Percentiles rank a stretch among this genome's conserved stretches.
Conservation (phyloP, 2,888 invertebrate genomes). For the Danaus chrysippus region DNA sequence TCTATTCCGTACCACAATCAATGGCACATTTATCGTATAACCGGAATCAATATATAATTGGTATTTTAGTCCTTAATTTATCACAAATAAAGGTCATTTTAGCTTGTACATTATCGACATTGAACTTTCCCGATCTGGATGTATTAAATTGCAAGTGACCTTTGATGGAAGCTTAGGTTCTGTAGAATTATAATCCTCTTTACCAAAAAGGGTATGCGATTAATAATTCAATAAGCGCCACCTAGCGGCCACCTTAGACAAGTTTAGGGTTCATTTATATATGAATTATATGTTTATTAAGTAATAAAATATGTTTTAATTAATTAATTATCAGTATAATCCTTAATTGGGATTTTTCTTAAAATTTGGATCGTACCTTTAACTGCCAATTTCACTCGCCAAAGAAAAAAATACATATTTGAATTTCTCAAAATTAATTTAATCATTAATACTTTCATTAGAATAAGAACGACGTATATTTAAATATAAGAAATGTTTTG, state of each 20-base stretch:
- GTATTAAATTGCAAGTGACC: constrained; percentile 15
- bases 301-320: neutral
- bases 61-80: neutral
- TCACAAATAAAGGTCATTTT: neutral
- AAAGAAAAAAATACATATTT: too few relatives aligned
- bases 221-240: constrained; percentile 27
- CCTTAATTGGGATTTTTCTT: too few relatives aligned
- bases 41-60: neutral
- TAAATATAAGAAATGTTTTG: too few relatives aligned
- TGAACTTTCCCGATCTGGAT: constrained; percentile 10
- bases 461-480: too few relatives aligned
- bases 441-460: too few relatives aligned
- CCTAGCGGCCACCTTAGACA: neutral
- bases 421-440: too few relatives aligned
- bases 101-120: neutral
- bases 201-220: constrained; percentile 35
- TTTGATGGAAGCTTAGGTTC: constrained; percentile 19
- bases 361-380: too few relatives aligned
- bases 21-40: neutral
- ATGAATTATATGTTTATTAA: neutral
- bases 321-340: too few relatives aligned
- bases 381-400: too few relatives aligned
- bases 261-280: neutral
- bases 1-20: neutral
- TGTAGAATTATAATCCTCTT: constrained; percentile 37